Conservation (phyloP, 2,113 vertebrate genomes). For the Sus scrofa region T2T-Sscrofa CM000826.6:83595501-83596000, state of each 20-base stretch:
- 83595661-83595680: neutral
- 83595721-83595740: neutral
- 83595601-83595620: neutral
- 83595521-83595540: neutral
- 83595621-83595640: neutral
- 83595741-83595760: neutral
- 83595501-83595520: neutral
- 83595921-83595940: too few species aligned
- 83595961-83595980: too few species aligned
- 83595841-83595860: too few species aligned
- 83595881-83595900: too few species aligned
- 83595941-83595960: too few species aligned
- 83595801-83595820: neutral
- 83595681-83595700: too few species aligned
- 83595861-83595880: too few species aligned
- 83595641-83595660: neutral
- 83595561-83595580: neutral
- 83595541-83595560: neutral
- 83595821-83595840: too few species aligned
- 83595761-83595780: neutral
- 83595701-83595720: neutral
- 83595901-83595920: too few species aligned
- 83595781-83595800: neutral
- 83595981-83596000: too few species aligned
- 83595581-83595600: neutral